phyloP scores from a whole-genome alignment of 2,888 invertebrate genomes.

The Stegophylla sp. region DNA sequence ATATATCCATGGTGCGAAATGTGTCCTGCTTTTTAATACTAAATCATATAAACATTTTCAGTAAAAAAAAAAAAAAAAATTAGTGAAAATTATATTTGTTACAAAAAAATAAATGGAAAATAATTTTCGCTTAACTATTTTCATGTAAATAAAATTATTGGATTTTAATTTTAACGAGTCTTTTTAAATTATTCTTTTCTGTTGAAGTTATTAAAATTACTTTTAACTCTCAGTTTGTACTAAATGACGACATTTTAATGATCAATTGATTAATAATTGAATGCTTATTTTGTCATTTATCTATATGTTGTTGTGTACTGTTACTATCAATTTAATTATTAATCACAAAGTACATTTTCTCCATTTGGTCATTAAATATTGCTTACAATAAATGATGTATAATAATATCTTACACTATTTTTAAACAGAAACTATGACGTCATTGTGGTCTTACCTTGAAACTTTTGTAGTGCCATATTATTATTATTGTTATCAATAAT shows the following conservation, averaged over 20 bases:
- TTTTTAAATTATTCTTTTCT: not conserved
- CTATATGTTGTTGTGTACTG: too few relatives aligned
- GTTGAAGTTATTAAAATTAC: not conserved
- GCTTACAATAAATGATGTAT: not conserved
- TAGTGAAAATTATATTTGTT: too few relatives aligned
- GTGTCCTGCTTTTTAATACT: too few relatives aligned
- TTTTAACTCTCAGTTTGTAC: not conserved
- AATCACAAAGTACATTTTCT: not conserved
- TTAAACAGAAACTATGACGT: conserved; percentile 1
- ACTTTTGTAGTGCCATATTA: conserved; percentile 4
- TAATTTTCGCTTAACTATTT: too few relatives aligned
- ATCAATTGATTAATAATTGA: not conserved
- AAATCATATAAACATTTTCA: too few relatives aligned
- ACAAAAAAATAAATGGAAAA: too few relatives aligned
- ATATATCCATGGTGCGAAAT: too few relatives aligned
- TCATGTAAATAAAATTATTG: too few relatives aligned
- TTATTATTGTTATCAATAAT: not conserved
- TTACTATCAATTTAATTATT: not conserved
- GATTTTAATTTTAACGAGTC: too few relatives aligned
- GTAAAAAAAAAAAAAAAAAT: too few relatives aligned
- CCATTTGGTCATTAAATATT: not conserved
- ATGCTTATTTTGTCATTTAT: not conserved
- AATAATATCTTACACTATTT: not conserved
- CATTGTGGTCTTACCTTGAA: not conserved
- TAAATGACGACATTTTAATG: not conserved